Base-by-base conservation (phyloP, 2,113 vertebrate genomes). In the Bombycilla garrulus region DNA sequence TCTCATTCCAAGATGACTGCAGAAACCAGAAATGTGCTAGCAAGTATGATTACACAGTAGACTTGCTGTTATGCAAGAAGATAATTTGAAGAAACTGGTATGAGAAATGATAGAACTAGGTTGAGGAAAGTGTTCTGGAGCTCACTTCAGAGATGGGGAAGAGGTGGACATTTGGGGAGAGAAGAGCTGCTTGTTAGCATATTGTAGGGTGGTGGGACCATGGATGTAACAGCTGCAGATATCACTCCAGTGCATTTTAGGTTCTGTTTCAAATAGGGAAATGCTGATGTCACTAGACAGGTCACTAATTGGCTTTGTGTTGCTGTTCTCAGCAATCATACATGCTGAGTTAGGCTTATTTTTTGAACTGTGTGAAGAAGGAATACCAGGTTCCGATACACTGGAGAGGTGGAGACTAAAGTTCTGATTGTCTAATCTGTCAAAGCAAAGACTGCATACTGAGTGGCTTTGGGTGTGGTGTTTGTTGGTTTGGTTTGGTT, bases 321-420 rank as follows among this genome's bases (percentile, higher is more conserved):
- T 84, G 13, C 60, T 58, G 2, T 66, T 92, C 29, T 84, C 6
- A 24, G 62, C 28, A 61, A 0, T 65, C 3, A 1, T 18, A 38
- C 1, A 0, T 71, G 35, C 15, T 56, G 14, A 48, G 29, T 42
- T 86, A 45, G 29, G 4, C 24, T 25, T 64, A 1, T 20, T 51
- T 90, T 82, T 76, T 72, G 9, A 60, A 8, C 8, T 8, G 6
- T 29, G 5, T 38, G 11, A 69, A 50, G 72, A 53, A 62, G 47
- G n/a, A 77, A 13, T 71, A 57, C 3, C 7, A n/a, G 11, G 3
- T 76, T 85, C 40, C 0, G 1, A 26, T 45, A 45, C 10, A 5
- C 1, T 36, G 36, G 36, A 16, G 10, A 29, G 33, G 22, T 28
- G 15, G 40, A 51, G 38, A 35, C 18, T 35, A 28, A 35, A 33